Base-by-base conservation (phyloP, 92 coral and sea anemone genomes). In the Porites evermanni region DNA sequence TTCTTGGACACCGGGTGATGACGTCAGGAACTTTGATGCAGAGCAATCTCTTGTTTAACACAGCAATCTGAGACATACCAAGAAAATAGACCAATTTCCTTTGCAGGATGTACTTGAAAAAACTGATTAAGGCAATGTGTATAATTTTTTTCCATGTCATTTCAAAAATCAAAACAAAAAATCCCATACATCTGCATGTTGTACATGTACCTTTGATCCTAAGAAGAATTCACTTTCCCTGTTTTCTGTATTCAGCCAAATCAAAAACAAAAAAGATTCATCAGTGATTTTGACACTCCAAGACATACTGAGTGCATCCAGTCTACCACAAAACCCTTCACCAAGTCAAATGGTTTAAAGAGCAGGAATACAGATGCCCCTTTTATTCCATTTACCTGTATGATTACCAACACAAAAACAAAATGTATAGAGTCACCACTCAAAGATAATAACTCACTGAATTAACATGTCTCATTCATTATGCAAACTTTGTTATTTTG, bases 291-390 rank as follows among this genome's bases (percentile, higher is more conserved):
- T 9, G 84, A 47, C 26, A 83, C 91, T 13, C 94, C 94, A 77
- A 91, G 91, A 63, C 91, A 91, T 12, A 91, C 91, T 19, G 69
- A 74, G 52, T 87, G 94, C 94, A 82, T 87, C 89, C 91, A 91
- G 67, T 87, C 91, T 60, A 84, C 72, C 17, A 83, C 94, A 87
- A 91, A 87, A 5, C 89, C 91, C 50, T 91, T 83, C 71, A 88
- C 94, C 2, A 80, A 66, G 65, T 87, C 89, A 79, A 91, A 88
- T 13, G 88, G 84, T 56, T 81, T 81, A 18, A 87, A 83, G 13
- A 87, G 85, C 69, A 88, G 26, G 24, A 87, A 91, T 38, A 88
- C 86, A 60, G 91, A 87, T 50, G 94, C 94, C 78, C 86, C 94
- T 84, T 91, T 91, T 17, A 87, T 88, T 29, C 94, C 94, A 73